A percentile compares a stretch with the other conserved stretches of the same genome.
Evolutionary conservation across 2,113 vertebrate species (phyloP).

Genomic region (Pterocles orientalis): DNA sequence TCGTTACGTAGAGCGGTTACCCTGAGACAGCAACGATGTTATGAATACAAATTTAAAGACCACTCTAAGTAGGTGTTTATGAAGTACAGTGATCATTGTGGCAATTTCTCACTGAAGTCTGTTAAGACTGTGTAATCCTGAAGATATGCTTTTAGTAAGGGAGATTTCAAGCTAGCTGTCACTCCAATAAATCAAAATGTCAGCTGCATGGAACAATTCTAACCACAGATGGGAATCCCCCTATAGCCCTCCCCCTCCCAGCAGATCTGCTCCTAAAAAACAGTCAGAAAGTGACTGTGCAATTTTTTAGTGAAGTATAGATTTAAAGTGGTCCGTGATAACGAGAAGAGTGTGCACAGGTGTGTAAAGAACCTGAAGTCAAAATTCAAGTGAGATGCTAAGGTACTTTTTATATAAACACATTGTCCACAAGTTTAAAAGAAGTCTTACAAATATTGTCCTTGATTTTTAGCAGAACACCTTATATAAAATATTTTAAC

Average conservation of each 20-base stretch:
- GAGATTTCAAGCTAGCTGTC: background rate
- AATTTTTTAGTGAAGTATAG: background rate
- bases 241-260: background rate
- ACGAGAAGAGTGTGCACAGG: background rate
- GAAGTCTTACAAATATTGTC: background rate
- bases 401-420: background rate
- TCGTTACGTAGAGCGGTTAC: background rate
- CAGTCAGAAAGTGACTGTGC: background rate
- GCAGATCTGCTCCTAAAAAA: background rate
- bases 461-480: background rate
- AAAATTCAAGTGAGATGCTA: background rate
- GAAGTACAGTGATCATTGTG: background rate
- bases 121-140: background rate
- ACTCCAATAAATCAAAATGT: background rate
- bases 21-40: accelerated
- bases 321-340: background rate
- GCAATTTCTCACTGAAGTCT: background rate
- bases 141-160: background rate
- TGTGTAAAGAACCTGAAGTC: background rate
- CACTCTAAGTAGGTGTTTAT: background rate
- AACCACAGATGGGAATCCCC: background rate
- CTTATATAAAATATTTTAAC: background rate
- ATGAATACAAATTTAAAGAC: background rate
- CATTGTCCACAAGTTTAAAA: background rate
- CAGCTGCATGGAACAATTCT: background rate